Percentiles rank a stretch among this genome's conserved stretches.
Conservation (phyloP, 2,797 vertebrate genomes). For the Trematomus bernacchii region DNA sequence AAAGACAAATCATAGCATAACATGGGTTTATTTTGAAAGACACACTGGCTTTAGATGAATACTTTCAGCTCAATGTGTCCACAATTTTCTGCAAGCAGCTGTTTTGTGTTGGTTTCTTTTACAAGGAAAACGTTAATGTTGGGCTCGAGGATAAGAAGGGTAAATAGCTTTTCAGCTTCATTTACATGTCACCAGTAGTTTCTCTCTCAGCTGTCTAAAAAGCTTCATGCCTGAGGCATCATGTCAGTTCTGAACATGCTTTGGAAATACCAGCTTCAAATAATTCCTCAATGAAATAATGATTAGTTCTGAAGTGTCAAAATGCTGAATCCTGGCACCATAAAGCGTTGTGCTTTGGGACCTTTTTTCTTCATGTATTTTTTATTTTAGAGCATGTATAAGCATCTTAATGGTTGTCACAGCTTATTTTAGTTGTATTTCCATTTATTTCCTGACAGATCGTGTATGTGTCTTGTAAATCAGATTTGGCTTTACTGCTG, state of each 20-base stretch:
- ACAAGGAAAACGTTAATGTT: slow-evolving; percentile 14
- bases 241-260: background rate
- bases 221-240: background rate
- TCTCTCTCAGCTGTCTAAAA: background rate
- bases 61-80: slow-evolving; percentile 9
- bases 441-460: background rate
- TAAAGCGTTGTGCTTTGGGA: background rate
- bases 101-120: background rate
- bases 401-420: background rate
- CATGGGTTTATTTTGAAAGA: slow-evolving; percentile 32
- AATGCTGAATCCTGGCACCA: background rate
- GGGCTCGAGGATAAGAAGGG: background rate
- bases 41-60: slow-evolving; percentile 24
- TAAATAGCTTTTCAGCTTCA: slow-evolving; percentile 11
- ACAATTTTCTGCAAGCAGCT: background rate
- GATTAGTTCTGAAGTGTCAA: background rate
- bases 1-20: slow-evolving; percentile 1
- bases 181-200: background rate
- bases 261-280: background rate
- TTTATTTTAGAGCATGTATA: background rate
- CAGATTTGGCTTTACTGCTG: background rate
- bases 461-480: background rate
- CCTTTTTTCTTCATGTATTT: background rate
- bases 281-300: background rate
- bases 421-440: background rate